phyloP scores from a whole-genome alignment of 2,113 vertebrate species.

The Phyllopteryx taeniolatus region DNA sequence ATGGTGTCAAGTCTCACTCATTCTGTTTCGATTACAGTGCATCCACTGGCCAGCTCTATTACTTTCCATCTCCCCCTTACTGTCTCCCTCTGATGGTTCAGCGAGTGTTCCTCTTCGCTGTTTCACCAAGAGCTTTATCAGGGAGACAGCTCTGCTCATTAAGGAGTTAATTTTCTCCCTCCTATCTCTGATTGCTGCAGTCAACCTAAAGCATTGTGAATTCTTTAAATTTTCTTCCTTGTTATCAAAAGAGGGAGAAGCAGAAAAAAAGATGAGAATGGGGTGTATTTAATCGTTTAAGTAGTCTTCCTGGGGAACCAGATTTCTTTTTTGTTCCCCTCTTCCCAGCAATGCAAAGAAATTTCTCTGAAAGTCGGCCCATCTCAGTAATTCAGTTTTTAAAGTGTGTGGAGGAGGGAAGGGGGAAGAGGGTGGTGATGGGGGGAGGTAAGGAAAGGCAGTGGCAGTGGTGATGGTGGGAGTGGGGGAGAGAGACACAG shows the following conservation, averaged over 20 bases:
- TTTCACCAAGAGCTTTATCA: conserved; percentile 71
- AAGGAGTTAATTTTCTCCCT: conserved; percentile 80
- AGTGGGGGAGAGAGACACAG: conserved; percentile 55
- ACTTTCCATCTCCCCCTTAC: conserved; percentile 19
- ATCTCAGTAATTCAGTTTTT: conserved; percentile 93
- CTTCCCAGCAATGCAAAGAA: conserved; percentile 80
- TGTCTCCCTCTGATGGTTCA: conserved; percentile 36
- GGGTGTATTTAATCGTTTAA: conserved; percentile 81
- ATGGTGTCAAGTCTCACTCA: conserved; percentile 40
- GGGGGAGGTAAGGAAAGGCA: background rate
- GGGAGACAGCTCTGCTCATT: conserved; percentile 74
- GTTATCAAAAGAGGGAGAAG: conserved; percentile 73
- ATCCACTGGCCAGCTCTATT: conserved; percentile 15
- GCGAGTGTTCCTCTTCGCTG: conserved; percentile 40
- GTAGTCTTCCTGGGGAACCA: conserved; percentile 78
- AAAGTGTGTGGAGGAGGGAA: conserved; percentile 83
- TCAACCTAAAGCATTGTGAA: conserved; percentile 79
- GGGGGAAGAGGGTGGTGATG: conserved; percentile 18
- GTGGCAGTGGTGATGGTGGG: conserved; percentile 8
- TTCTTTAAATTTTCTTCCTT: conserved; percentile 75
- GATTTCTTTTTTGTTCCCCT: conserved; percentile 56
- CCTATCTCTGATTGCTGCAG: conserved; percentile 78
- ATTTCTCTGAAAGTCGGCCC: conserved; percentile 75
- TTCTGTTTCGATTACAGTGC: conserved; percentile 24
- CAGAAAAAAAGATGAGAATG: conserved; percentile 51